Base-by-base conservation (phyloP, 2,888 invertebrate genomes). In the Plusia festucae region DNA sequence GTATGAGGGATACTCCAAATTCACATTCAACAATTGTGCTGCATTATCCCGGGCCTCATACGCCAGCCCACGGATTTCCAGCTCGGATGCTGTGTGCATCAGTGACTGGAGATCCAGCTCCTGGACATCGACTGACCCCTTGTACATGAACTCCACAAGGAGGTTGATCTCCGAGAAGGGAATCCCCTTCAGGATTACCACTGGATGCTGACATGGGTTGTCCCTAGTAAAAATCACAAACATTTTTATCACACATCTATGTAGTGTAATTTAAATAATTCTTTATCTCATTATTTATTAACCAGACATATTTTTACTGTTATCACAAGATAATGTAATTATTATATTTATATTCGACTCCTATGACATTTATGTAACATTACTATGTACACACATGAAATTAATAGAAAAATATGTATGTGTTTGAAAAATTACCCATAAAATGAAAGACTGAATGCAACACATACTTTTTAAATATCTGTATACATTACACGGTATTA, bases 141-240 rank as follows among this genome's bases (percentile, higher is more conserved):
- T 96, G 88, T 97, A 97, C 96, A 97, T 97, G 74, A 97, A 96
- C 85, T 97, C 97, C 70, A 97, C 92, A 46, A 97, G 93, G 68
- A 96, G 95, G 85, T 96, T 96, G 93, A 97, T 96, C 88, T 97
- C 96, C 59, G 96, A 96, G 81, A 96, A 95, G 0, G 96, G 95
- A 27, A 97, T 96, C 58, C 96, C 96, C 88, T 97, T 96, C 81
- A 97, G 92, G 69, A 97, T 97, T 76, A 97, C 95, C 75, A 97
- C 96, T 24, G 97, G 97, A 85, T 97, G 97, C 85, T 97, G 96
- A 85, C 96, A 97, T 81, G 96, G 96, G 90, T 97, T 97, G 89
- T 97, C 97, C 87, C 94, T 95, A 88, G 44, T 57, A 80, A 81
- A 78, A 81, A 83, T 61, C 73, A 56, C 75, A 13, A 66, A 61